These are phyloP conservation scores for Mesocricetus auratus DNA, from an alignment of 2,113 vertebrate genomes.

Conservation along the genomic window DNA sequence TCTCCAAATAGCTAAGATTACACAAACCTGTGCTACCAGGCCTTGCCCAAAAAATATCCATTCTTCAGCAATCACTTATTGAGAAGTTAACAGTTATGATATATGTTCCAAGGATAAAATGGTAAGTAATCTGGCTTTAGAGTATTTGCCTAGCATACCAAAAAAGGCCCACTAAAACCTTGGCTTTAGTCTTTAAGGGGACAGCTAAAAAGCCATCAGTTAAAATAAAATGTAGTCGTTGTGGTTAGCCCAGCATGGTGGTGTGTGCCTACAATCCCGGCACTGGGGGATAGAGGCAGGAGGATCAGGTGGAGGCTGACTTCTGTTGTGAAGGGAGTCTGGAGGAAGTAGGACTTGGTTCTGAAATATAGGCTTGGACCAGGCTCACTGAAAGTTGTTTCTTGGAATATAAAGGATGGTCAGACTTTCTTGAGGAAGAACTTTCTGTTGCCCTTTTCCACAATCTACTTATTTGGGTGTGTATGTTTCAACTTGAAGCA, in stretches of 20 bases:
- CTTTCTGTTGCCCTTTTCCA: background rate
- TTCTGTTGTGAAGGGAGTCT: background rate
- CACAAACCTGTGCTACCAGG: background rate
- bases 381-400: background rate
- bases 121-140: background rate
- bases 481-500: background rate
- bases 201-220: background rate
- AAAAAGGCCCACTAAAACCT: background rate
- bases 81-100: background rate
- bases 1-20: background rate
- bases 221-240: too few relatives aligned
- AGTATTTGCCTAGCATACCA: background rate
- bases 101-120: background rate
- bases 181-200: background rate
- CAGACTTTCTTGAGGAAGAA: background rate
- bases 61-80: background rate
- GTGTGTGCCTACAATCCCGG: too few relatives aligned
- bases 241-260: background rate
- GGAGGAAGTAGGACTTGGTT: background rate
- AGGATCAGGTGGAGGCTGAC: background rate
- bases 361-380: background rate
- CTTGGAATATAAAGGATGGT: background rate
- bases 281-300: background rate
- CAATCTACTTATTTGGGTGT: background rate
- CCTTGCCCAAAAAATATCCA: background rate